phyloP scores from a whole-genome alignment of 2,797 vertebrate species.

The Dryobates pubescens region DNA sequence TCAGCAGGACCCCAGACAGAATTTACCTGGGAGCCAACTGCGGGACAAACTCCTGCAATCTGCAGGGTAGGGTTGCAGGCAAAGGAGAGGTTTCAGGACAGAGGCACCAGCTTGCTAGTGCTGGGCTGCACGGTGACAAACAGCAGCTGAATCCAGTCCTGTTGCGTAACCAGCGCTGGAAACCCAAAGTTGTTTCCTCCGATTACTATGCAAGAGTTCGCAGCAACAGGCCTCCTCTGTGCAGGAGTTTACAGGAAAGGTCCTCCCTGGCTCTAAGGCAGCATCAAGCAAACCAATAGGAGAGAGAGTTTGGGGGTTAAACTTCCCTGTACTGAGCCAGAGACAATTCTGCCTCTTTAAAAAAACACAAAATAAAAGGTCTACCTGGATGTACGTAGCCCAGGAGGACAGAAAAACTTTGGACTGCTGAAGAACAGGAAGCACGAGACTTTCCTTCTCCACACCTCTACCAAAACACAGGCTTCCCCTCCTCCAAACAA shows the following conservation, averaged over 20 bases:
- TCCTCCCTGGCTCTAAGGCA: neutral
- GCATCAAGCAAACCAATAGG: neutral
- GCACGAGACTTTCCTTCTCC: neutral
- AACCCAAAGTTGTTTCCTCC: slow-evolving; percentile 55
- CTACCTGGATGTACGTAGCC: neutral
- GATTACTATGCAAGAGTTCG: slow-evolving; percentile 59
- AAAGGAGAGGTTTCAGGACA: neutral
- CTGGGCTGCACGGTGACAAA: neutral
- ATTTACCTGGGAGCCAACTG: slow-evolving; percentile 27
- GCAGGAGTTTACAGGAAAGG: slow-evolving; percentile 25
- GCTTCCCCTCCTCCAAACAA: neutral
- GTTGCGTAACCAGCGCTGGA: slow-evolving; percentile 38
- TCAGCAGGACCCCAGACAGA: neutral
- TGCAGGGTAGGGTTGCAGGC: neutral
- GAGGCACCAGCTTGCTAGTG: neutral
- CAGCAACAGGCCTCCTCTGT: slow-evolving; percentile 52
- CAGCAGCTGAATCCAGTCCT: neutral
- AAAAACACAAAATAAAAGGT: neutral
- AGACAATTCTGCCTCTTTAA: neutral
- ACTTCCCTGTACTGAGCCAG: neutral
- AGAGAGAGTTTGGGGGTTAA: neutral
- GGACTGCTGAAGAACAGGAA: neutral
- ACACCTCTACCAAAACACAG: neutral
- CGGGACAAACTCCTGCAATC: slow-evolving; percentile 34
- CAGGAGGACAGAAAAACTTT: neutral